phyloP scores from a whole-genome alignment of 1,140 invertebrate species.

The Episyrphus balteatus region DNA sequence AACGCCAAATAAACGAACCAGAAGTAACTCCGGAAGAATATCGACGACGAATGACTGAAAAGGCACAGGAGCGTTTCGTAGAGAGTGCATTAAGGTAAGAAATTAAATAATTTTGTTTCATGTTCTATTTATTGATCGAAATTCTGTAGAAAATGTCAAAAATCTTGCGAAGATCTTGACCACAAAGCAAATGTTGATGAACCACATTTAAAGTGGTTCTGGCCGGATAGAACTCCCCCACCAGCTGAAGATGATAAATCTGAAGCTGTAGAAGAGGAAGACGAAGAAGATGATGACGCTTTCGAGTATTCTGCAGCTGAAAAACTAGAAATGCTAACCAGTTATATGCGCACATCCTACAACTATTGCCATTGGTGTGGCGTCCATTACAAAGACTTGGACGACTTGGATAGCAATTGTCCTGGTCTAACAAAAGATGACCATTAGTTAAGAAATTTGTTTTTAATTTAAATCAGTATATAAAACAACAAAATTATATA shows the following conservation, averaged over 20 bases:
- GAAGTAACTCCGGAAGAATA: conserved; percentile 42
- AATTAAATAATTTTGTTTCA: not conserved
- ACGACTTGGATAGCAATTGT: conserved; percentile 54
- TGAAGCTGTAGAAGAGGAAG: conserved; percentile 19
- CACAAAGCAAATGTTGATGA: conserved; percentile 38
- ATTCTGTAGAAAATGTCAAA: conserved; percentile 58
- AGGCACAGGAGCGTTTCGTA: conserved; percentile 41
- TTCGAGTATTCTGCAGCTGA: conserved; percentile 32
- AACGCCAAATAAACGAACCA: conserved; percentile 14
- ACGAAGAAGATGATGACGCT: conserved; percentile 22
- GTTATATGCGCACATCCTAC: conserved; percentile 56
- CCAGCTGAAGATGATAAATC: conserved; percentile 25
- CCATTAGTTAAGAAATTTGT: conserved; percentile 39
- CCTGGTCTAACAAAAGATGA: conserved; percentile 53
- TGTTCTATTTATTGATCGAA: not conserved
- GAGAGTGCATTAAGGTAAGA: conserved; percentile 14
- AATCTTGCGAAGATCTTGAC: conserved; percentile 65
- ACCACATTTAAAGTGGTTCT: conserved; percentile 55
- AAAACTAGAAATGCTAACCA: conserved; percentile 51
- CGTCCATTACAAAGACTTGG: conserved; percentile 46
- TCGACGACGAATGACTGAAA: conserved; percentile 45
- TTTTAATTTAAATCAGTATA: conserved; percentile 1
- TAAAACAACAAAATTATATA: conserved; percentile 1
- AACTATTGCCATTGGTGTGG: conserved; percentile 73
- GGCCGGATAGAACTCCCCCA: conserved; percentile 42